Evolutionary conservation across 2,888 invertebrate species (phyloP).

Genomic region (Polia nebulosa): DNA sequence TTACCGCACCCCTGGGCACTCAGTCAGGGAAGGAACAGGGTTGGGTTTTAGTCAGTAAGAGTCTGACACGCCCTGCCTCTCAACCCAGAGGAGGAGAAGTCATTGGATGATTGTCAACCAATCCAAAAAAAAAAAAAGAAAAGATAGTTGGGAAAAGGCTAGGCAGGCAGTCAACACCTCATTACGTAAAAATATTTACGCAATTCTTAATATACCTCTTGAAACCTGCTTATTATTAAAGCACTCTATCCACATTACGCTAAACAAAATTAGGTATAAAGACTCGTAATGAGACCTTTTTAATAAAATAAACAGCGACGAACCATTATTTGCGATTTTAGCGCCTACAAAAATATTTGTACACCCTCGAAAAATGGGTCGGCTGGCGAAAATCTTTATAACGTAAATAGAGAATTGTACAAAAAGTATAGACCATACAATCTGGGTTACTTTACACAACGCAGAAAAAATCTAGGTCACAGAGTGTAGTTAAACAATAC

Average conservation of each 20-base stretch:
- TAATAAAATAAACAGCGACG: conserved; percentile 28
- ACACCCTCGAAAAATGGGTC: conserved; percentile 37
- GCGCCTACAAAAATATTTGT: conserved; percentile 37
- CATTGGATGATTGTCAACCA: too few species aligned
- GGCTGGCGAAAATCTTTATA: conserved; percentile 14
- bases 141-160: too few species aligned
- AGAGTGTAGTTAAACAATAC: conserved; percentile 24
- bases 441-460: conserved; percentile 27
- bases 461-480: conserved; percentile 42
- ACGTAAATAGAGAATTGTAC: conserved; percentile 22
- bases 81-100: too few species aligned
- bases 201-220: background rate
- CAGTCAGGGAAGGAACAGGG: too few species aligned
- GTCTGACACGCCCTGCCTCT: too few species aligned
- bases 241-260: conserved; percentile 2
- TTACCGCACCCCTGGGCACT: too few species aligned
- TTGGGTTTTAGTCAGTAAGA: too few species aligned
- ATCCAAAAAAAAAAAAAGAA: too few species aligned
- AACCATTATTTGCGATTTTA: conserved; percentile 38
- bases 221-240: conserved; percentile 5
- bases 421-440: conserved; percentile 28
- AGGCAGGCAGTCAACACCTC: too few species aligned
- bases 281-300: conserved; percentile 11
- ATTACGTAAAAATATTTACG: background rate
- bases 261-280: conserved; percentile 4